Base-by-base conservation (phyloP, 2,888 invertebrate species). In the Drosophila rubida region DNA sequence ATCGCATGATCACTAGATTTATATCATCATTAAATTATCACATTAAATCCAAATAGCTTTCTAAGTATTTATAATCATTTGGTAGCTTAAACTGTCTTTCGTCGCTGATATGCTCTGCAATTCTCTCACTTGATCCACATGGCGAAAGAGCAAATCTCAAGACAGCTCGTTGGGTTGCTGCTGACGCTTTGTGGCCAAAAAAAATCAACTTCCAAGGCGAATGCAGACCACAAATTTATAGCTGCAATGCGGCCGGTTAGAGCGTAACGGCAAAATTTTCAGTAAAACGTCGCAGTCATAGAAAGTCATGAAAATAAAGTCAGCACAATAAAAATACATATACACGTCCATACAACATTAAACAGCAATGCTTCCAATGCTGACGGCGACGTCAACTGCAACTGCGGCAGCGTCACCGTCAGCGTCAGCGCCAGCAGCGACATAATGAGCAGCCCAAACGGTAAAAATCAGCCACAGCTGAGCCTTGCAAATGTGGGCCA, bases 241-340 rank as follows among this genome's bases (percentile, higher is more conserved):
- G 81, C 81, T 81, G 81, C 85, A 84, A 81, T 84, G 81, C 79
- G 81, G 77, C 85, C 85, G 69, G 45, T 70, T 78, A 66, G 63
- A 78, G 78, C 76, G 66, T 73, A 67, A 58, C 68, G 55, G 61
- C 48, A 65, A 69, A 64, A 68, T 72, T 61, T 54, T 51, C 68
- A 57, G 76, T 68, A 42, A 73, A 72, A 66, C 58, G 61, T 53
- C 60, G 66, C 73, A 78, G 75, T 67, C 73, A 80, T 76, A 75
- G 70, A 69, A 73, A 67, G 65, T 76, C 74, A 54, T 68, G 68
- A 70, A 72, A 72, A 74, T 72, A 72, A 77, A 76, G 69, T 76
- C 67, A 71, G 77, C 65, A 83, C 73, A 80, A 83, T 80, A 75
- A 83, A 80, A 76, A 76, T 74, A 44, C 11, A 44, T n/a, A 44